A percentile compares a stretch with the other conserved stretches of the same genome.
Conservation (phyloP, 2,888 invertebrate genomes). For the Listrodromus nycthemerus region DNA sequence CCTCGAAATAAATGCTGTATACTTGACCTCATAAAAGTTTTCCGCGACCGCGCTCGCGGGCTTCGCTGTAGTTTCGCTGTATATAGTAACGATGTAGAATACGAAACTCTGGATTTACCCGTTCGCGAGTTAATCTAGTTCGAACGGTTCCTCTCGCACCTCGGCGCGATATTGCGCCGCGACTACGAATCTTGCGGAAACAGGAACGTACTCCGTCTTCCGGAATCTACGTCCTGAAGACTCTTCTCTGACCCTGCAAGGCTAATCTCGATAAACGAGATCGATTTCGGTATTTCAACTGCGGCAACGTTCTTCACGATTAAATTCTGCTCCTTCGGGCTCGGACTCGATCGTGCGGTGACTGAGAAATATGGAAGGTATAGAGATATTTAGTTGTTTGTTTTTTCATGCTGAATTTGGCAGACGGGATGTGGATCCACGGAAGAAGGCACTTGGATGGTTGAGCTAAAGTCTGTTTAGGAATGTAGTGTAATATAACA, state of each 20-base stretch:
- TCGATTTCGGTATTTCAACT: conserved; percentile 16
- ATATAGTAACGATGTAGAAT: conserved; percentile 18
- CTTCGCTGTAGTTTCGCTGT: conserved; percentile 3
- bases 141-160: conserved; percentile 49
- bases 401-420: no score
- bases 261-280: conserved; percentile 52
- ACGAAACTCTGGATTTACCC: conserved; percentile 47
- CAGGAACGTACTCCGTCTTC: background rate
- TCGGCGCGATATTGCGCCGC: background rate
- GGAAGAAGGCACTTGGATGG: no score
- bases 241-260: background rate
- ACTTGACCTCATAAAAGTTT: conserved; percentile 71
- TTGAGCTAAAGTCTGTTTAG: no score
- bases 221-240: background rate
- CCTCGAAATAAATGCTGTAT: conserved; percentile 69
- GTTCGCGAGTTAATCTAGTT: conserved; percentile 57
- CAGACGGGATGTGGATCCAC: no score
- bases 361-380: conserved; percentile 8
- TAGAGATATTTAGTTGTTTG: no score
- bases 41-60: conserved; percentile 49
- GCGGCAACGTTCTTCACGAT: conserved; percentile 16
- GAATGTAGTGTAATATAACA: no score
- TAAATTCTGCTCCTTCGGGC: conserved; percentile 38
- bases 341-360: conserved; percentile 1
- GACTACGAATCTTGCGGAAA: conserved; percentile 27